A percentile compares a stretch with the other conserved stretches of the same genome.
These are phyloP conservation scores for Aphis craccivora DNA, from an alignment of 1,140 invertebrate species.

Conservation along the genomic window DNA sequence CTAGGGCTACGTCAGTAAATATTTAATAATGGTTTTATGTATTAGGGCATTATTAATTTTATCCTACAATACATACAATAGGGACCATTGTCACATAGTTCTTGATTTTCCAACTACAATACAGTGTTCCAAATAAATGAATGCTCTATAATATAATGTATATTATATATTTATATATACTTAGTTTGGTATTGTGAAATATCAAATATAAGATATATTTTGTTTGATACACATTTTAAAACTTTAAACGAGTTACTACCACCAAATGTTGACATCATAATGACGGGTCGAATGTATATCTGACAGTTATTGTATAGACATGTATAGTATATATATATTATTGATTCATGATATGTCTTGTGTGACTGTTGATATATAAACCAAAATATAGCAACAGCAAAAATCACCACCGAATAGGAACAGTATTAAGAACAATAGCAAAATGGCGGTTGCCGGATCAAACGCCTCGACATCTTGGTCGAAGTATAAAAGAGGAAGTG, in stretches of 20 bases:
- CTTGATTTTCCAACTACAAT: background rate
- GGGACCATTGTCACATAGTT: background rate
- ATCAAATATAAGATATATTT: background rate
- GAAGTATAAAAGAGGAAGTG: conserved; percentile 49
- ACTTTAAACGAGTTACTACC: background rate
- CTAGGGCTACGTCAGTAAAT: background rate
- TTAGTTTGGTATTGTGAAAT: too few relatives aligned
- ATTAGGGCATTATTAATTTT: background rate
- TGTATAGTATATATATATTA: background rate
- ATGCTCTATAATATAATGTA: too few relatives aligned
- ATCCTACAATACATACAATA: background rate
- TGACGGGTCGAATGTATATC: background rate
- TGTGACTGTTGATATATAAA: background rate
- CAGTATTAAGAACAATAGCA: conserved; percentile 15
- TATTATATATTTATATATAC: too few relatives aligned
- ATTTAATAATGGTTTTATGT: background rate
- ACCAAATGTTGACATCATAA: background rate
- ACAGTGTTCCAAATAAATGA: background rate
- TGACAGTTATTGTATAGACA: background rate
- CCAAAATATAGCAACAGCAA: conserved; percentile 29
- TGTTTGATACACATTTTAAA: background rate
- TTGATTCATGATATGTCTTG: background rate
- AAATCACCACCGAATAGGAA: conserved; percentile 27
- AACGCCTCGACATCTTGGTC: conserved; percentile 35
- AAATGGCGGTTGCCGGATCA: conserved; percentile 24